These are phyloP conservation scores for Steatornis caripensis DNA, from an alignment of 2,113 vertebrate species.

Conservation along the genomic window DNA sequence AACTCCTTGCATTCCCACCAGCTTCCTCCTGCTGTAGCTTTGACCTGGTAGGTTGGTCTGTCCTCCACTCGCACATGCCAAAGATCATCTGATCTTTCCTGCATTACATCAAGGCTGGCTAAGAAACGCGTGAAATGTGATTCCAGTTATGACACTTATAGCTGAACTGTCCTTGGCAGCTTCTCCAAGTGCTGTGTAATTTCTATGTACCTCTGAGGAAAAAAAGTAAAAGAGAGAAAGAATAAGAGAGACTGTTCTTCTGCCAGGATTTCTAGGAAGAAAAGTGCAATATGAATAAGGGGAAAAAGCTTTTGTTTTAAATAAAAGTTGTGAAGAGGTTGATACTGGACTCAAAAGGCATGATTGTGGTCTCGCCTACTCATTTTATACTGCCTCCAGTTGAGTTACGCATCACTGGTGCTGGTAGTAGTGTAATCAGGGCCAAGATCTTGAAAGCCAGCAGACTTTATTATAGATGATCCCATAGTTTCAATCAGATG, in stretches of 20 bases:
- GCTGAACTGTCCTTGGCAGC: slow-evolving; percentile 79
- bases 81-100: not conserved
- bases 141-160: slow-evolving; percentile 82
- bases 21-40: not conserved
- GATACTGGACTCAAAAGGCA: not conserved
- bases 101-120: not conserved
- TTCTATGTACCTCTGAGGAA: slow-evolving; percentile 79
- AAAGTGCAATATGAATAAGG: not conserved
- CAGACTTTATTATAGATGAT: not conserved
- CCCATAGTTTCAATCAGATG: not conserved
- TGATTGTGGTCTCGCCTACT: not conserved
- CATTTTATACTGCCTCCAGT: not conserved
- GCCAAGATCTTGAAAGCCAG: not conserved
- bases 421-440: not conserved
- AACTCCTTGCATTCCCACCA: not conserved
- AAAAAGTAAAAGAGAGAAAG: not conserved
- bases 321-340: not conserved
- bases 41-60: not conserved
- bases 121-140: not conserved
- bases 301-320: not conserved
- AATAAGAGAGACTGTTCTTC: not conserved
- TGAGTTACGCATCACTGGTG: not conserved
- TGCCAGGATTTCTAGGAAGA: not conserved
- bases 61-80: not conserved
- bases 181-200: slow-evolving; percentile 77